Evolutionary conservation across 1,140 invertebrate genomes (phyloP), one percentile per base, ranked within the genome.

Genomic region (Pogonus chalceus): DNA sequence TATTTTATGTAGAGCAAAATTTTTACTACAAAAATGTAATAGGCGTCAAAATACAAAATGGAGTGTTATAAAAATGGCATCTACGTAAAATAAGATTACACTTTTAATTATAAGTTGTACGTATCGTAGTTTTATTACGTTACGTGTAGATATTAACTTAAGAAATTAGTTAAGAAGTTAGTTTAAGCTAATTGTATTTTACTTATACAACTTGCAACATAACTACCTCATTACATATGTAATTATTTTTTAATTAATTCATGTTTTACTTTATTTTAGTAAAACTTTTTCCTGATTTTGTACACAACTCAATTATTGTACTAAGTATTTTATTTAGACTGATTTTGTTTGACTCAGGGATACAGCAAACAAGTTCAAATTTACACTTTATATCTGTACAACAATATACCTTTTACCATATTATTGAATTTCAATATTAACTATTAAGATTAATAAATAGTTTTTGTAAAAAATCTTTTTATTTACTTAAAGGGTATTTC

Each of bases 31-130:
- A 46, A 53, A 50, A 51, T 50, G 35, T 26, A 53, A 54, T 55
- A 53, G 59, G 59, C 57, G 59, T 61, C 59, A 57, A 61, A 61
- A 57, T 61, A 61, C 52, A 59, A 53, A 26, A 52, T 26, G 52
- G 37, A 20, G 43, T 21, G 53, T 50, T 58, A 55, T 56, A 56
- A 53, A 59, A 56, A 31, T 54, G 54, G 51, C 58, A 60, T 59
- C 58, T 60, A 60, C 60, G 58, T 57, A 56, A 60, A 56, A 59
- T 43, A 43, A 43, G 7, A 18, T 12, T 43, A 43, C 26, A 31
- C 26, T 31, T 31, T 31, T 7, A 7, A 31, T 31, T 31, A 7
- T 31, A 31, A 14, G 4, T 31, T 31, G 26, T 7, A 31, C 26
- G 26, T 31, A 7, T 10, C 18, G 7, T 43, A 10, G 7, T 43